A percentile compares a stretch with the other conserved stretches of the same genome.
These are phyloP conservation scores for Pyralis farinalis DNA, from an alignment of 2,888 invertebrate genomes.

Conservation along the genomic window DNA sequence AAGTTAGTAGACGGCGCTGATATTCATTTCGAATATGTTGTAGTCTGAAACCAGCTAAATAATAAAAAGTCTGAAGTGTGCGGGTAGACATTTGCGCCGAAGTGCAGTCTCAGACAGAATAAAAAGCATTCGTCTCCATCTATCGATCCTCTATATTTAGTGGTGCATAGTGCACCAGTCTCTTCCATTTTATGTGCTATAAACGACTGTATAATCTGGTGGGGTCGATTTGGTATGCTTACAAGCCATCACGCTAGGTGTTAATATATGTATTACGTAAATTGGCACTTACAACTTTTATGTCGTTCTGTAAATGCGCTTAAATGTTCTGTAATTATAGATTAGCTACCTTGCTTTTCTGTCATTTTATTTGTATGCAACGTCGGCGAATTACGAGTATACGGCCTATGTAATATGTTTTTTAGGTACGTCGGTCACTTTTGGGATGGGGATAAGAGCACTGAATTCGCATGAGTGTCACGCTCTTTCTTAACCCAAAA, in stretches of 20 bases:
- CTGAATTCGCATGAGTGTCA: too few relatives aligned
- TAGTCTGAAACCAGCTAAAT: too few relatives aligned
- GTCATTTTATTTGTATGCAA: too few relatives aligned
- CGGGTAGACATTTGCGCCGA: not conserved
- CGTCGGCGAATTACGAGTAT: too few relatives aligned
- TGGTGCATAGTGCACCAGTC: constrained; percentile 3
- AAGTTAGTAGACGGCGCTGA: too few relatives aligned
- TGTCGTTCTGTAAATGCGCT: not conserved
- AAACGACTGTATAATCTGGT: not conserved
- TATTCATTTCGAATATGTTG: too few relatives aligned
- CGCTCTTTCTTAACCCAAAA: too few relatives aligned
- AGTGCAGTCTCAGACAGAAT: constrained; percentile 3
- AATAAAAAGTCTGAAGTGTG: constrained; percentile 4
- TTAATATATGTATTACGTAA: not conserved
- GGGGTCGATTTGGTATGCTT: not conserved
- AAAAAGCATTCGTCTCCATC: constrained; percentile 2
- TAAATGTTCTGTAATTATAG: too few relatives aligned
- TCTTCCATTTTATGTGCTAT: not conserved
- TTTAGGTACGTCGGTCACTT: too few relatives aligned
- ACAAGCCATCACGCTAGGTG: not conserved
- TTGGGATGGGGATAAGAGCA: too few relatives aligned
- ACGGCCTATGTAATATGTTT: too few relatives aligned
- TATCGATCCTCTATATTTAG: constrained; percentile 5
- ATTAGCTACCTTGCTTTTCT: too few relatives aligned
- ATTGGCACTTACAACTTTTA: not conserved